Base-by-base conservation (phyloP, 2,797 vertebrate species). In the Falco concolor region DNA sequence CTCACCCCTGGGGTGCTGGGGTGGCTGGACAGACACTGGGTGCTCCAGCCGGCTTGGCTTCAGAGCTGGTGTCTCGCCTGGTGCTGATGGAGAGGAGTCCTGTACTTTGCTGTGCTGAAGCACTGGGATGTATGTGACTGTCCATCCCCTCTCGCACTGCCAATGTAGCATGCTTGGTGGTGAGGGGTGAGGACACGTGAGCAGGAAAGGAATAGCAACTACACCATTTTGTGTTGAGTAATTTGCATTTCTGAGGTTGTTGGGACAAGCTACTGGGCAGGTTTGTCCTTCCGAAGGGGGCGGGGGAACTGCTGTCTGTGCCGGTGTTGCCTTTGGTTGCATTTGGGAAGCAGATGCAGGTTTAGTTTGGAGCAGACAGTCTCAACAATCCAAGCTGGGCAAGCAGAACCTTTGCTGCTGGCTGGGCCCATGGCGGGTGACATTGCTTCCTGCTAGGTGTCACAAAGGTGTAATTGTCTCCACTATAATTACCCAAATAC, bases 21-120 rank as follows among this genome's bases (percentile, higher is more conserved):
- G 24, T 0, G 3, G 17, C 7, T 17, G 60, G 7, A 23, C 14
- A 14, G 50, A 4, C 30, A 1, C 18, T 1, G 10, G 3, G 49
- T 13, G 44, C 54, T 9, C 34, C 24, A 20, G 19, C n/a, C 2
- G 5, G 27, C 47, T 24, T 6, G 2, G 22, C 65, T 34, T 13
- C 3, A 2, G 52, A 28, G 13, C 12, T 1, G 0, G 17, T 9
- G n/a, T 4, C 56, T 27, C 16, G n/a, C n/a, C 28, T 18, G n/a
- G 47, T 24, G 57, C 63, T 16, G 61, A 4, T 0, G 11, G 54
- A 34, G 38, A 16, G 27, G 49, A 32, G 4, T 10, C 7, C 0
- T 1, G 15, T 14, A 3, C 45, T 30, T 20, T 25, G 8, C 44
- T 18, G 52, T 5, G 42, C 64, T 15, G 64, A 13, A 6, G 30